Evolutionary conservation across 2,888 invertebrate species (phyloP).

Genomic region (Chydorus sphaericus): DNA sequence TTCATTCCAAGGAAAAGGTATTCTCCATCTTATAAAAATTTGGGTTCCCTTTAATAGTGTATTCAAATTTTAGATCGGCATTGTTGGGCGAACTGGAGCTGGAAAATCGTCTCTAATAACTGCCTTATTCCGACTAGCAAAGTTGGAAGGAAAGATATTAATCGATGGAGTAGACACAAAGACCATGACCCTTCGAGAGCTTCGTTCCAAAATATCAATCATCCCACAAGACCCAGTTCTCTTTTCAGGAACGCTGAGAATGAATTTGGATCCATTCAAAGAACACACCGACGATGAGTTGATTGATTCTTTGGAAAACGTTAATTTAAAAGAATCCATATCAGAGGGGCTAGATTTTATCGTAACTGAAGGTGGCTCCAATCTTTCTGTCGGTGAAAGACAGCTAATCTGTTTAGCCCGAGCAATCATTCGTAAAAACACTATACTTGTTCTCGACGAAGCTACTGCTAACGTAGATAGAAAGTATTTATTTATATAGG

Average conservation of each 20-base stretch:
- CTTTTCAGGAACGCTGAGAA: constrained; percentile 28
- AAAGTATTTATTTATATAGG: constrained; percentile 34
- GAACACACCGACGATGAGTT: constrained; percentile 24
- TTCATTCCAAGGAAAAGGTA: constrained; percentile 33
- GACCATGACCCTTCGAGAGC: constrained; percentile 48
- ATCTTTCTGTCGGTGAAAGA: constrained; percentile 79
- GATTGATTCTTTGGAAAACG: constrained; percentile 12
- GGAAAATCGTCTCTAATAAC: constrained; percentile 66
- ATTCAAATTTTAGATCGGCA: too few species aligned
- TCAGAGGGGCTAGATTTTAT: constrained; percentile 47
- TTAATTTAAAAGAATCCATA: constrained; percentile 51
- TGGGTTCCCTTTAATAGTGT: not conserved
- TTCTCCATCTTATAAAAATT: too few species aligned
- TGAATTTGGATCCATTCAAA: constrained; percentile 29
- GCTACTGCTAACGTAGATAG: constrained; percentile 92
- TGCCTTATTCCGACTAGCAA: constrained; percentile 64
- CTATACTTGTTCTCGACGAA: constrained; percentile 75
- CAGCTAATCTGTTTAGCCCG: constrained; percentile 80
- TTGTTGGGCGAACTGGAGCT: constrained; percentile 71
- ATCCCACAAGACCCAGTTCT: constrained; percentile 34
- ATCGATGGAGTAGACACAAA: constrained; percentile 58
- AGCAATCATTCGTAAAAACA: constrained; percentile 69
- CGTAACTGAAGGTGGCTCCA: constrained; percentile 52
- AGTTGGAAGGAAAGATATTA: constrained; percentile 57
- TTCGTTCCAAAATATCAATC: constrained; percentile 31